These are phyloP conservation scores for Boloria euphrosyne DNA, from an alignment of 2,888 invertebrate species.

Conservation along the genomic window DNA sequence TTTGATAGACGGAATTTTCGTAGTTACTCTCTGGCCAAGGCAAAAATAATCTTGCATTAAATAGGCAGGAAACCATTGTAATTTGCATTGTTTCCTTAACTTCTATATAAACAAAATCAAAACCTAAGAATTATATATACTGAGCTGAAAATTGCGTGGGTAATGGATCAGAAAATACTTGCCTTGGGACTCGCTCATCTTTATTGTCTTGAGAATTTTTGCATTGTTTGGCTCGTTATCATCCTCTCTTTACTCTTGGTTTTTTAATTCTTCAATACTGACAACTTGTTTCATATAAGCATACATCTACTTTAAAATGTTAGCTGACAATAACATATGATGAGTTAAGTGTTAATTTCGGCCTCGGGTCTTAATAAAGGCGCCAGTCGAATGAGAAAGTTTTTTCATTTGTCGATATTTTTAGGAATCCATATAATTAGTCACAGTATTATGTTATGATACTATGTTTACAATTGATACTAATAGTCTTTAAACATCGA, in stretches of 20 bases:
- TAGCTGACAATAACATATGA: too few species aligned
- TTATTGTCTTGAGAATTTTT: constrained; percentile 22
- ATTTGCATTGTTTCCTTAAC: constrained; percentile 43
- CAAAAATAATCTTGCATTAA: constrained; percentile 44
- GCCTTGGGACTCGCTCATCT: constrained; percentile 21
- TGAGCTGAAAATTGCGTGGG: constrained; percentile 20
- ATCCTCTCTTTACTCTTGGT: constrained; percentile 11
- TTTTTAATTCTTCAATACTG: neutral
- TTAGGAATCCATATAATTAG: too few species aligned
- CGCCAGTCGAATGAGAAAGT: too few species aligned
- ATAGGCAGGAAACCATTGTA: constrained; percentile 43
- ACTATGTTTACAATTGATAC: too few species aligned
- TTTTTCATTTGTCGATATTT: too few species aligned
- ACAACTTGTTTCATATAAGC: too few species aligned
- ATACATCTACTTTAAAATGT: too few species aligned
- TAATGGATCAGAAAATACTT: neutral
- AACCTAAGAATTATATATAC: neutral
- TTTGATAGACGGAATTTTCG: constrained; percentile 45
- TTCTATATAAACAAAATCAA: constrained; percentile 14
- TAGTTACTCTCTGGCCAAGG: constrained; percentile 45
- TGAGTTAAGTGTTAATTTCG: too few species aligned
- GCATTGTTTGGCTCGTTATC: constrained; percentile 7
- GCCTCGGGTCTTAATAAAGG: too few species aligned
- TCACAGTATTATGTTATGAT: too few species aligned
- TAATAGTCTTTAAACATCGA: too few species aligned